Evolutionary conservation across 2,888 invertebrate species (phyloP), one percentile per base, ranked within the genome.

Genomic region (Parnassius glacialis): DNA sequence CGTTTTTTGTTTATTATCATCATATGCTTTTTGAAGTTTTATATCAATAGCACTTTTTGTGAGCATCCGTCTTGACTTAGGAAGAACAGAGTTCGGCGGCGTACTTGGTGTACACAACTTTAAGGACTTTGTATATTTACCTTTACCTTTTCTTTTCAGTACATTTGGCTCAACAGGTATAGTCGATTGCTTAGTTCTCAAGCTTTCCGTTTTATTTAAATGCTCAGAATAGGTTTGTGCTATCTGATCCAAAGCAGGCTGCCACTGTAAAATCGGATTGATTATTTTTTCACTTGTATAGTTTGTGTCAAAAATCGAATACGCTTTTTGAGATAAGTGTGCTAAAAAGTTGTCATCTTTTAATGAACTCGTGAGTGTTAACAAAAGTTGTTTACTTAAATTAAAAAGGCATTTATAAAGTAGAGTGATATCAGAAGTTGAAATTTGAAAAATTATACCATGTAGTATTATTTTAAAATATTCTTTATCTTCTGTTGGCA

Each of bases 221-320:
- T 85, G 80, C 67, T 83, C 81, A 7, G 79, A 77, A 69, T 86
- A 90, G 57, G 59, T 84, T 63, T 85, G 80, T 25, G 73, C 81
- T 85, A 90, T 87, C 77, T 90, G 85, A 69, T 82, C 81, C 34
- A 91, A 84, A 62, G 81, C 85, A 9, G 90, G 89, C 67, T 90
- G 90, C 90, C 90, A 90, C 48, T 77, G 74, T 69, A 92, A 80
- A 42, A 93, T 75, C 1, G 93, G 92, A 50, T 76, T 73, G 25
- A 93, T 80, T 54, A 94, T 90, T 66, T 88, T 87, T 48, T 92
- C 83, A 3, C 92, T 80, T 25, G 92, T 84, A 68, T 87, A 93
- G 43, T 78, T 83, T 51, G 87, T 87, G 63, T 93, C 93, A 69
- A 92, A 94, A 68, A 81, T 73, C 51, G 74, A 68, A 69, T 91